Percentiles rank a stretch among this genome's conserved stretches.
phyloP scores from a whole-genome alignment of 2,888 invertebrate species.

The Parascotia fuliginaria region DNA sequence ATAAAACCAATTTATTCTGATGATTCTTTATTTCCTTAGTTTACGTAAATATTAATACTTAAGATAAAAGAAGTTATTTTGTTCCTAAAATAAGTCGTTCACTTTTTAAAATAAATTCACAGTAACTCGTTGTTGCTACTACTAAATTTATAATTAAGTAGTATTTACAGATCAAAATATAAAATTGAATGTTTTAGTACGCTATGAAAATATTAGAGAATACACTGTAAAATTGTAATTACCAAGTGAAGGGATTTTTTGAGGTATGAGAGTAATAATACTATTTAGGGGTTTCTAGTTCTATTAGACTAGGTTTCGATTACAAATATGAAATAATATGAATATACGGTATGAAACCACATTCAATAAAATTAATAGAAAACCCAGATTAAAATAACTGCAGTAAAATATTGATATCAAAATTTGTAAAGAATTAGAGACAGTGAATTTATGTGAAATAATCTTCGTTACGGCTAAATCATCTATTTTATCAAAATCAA shows the following conservation, averaged over 20 bases:
- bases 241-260: conserved; percentile 28
- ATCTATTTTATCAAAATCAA: neutral
- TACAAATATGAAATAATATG: conserved; percentile 17
- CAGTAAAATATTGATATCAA: too few relatives aligned
- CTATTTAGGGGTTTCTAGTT: conserved; percentile 32
- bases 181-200: conserved; percentile 23
- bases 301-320: conserved; percentile 42
- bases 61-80: conserved; percentile 47
- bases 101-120: conserved; percentile 38
- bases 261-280: conserved; percentile 51
- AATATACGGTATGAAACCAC: too few relatives aligned
- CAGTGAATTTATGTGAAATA: too few relatives aligned
- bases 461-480: too few relatives aligned
- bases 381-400: too few relatives aligned
- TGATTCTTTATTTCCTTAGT: conserved; percentile 54
- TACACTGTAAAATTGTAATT: conserved; percentile 19
- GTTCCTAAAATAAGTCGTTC: conserved; percentile 47
- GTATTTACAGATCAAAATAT: conserved; percentile 49
- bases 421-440: too few relatives aligned
- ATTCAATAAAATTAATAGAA: too few relatives aligned
- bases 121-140: conserved; percentile 42
- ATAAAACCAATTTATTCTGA: conserved; percentile 31
- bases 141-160: conserved; percentile 43
- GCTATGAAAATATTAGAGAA: conserved; percentile 20
- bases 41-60: conserved; percentile 51